Base-by-base conservation (phyloP, 2,113 vertebrate species). In the Mus pahari region DNA sequence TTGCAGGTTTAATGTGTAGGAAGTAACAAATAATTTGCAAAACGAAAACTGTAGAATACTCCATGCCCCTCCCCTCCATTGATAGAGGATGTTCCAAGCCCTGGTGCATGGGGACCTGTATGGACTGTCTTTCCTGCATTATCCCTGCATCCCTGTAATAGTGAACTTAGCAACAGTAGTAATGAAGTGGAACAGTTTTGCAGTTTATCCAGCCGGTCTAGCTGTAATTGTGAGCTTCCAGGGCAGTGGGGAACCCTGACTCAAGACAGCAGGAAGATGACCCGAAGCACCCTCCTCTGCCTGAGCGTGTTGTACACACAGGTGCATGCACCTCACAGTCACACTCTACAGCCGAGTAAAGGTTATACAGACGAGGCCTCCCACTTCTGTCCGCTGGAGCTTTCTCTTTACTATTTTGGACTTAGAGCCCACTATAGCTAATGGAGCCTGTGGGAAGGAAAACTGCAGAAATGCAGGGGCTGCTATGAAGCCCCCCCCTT, bases 21-120 rank as follows among this genome's bases (percentile, higher is more conserved):
- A 95, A 89, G 19, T 93, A 42, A 58, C 45, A 66, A 68, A 62
- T 55, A 45, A 48, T 77, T 17, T 86, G 60, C 93, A 84, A 77
- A 13, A 39, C 16, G 53, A 28, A 74, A 87, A 68, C 94, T 87
- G 70, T 14, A 79, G 22, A 78, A 5, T 50, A 64, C 9, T 36
- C 36, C 11, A 0, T 50, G 16, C 17, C 26, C 26, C 31, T 28
- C n/a, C 6, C 58, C 1, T 5, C 60, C 48, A 66, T 66, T 12
- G 22, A 36, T 39, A 39, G 33, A 60, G 19, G 7, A 68, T 39
- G 66, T 68, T 78, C 73, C 36, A 36, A 78, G 45, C n/a, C 33
- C 8, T 20, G 53, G 60, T 10, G 39, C 22, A 11, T 7, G 39
- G 26, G 45, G 22, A 20, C 89, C 48, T 68, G 6, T 19, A 10